Percentiles rank a stretch among this genome's conserved stretches.
Evolutionary conservation across 2,797 vertebrate species (phyloP).

Genomic region (Vireo griseus): DNA sequence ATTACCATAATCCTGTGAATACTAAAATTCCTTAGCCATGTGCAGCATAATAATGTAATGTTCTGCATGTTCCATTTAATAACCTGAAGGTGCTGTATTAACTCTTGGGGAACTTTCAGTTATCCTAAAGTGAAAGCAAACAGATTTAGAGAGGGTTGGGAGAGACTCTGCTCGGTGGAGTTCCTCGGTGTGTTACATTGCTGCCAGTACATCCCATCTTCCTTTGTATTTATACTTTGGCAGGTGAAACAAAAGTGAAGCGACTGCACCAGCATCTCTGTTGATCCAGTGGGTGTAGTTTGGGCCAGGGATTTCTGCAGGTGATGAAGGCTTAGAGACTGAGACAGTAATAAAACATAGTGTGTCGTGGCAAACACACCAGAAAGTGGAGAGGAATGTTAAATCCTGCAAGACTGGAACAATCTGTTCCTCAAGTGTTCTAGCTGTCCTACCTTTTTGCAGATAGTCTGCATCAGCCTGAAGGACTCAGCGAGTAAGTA

Average conservation of each 20-base stretch:
- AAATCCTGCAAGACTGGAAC: neutral
- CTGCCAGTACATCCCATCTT: neutral
- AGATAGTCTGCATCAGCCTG: neutral
- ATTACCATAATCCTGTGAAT: constrained; percentile 83
- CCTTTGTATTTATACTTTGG: neutral
- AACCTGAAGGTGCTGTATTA: constrained; percentile 54
- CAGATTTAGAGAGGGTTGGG: neutral
- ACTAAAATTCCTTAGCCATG: constrained; percentile 77
- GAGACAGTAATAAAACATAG: neutral
- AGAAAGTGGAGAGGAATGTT: neutral
- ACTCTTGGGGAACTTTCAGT: neutral
- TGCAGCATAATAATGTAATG: constrained; percentile 79
- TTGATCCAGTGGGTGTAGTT: neutral
- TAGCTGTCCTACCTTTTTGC: neutral
- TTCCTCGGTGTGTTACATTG: neutral
- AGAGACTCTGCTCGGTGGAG: neutral
- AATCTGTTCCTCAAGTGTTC: neutral
- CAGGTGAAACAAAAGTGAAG: neutral
- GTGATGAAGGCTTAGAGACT: neutral
- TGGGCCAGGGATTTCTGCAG: constrained; percentile 16
- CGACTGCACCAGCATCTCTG: neutral
- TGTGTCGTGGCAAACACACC: neutral
- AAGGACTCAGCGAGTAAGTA: neutral
- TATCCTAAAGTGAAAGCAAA: constrained; percentile 8
- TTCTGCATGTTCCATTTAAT: constrained; percentile 70